A percentile compares a stretch with the other conserved stretches of the same genome.
Conservation (phyloP, 2,797 vertebrate species). For the Ammospiza maritima region DNA sequence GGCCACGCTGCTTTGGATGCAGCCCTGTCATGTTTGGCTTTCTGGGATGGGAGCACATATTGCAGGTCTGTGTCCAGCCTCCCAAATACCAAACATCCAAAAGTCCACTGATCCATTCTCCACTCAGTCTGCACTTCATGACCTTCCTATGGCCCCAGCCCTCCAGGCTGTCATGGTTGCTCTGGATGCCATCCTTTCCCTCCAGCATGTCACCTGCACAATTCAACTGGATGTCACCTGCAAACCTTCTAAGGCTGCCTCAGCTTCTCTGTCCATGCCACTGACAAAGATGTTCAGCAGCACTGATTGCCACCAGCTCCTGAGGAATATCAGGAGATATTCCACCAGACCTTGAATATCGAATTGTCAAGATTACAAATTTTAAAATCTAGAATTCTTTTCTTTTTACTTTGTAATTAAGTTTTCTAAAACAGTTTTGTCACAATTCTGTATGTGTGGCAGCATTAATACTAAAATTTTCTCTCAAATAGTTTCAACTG, state of each 20-base stretch:
- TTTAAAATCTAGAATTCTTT: background rate
- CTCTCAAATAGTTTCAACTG: background rate
- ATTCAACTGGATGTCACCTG: background rate
- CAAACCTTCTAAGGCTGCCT: background rate
- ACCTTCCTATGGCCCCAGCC: background rate
- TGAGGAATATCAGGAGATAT: background rate
- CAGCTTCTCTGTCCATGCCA: background rate
- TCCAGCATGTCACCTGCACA: background rate
- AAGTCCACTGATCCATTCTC: background rate
- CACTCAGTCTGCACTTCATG: background rate
- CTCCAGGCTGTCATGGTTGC: background rate
- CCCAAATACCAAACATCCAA: background rate
- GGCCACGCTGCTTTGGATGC: background rate
- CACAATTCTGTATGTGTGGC: background rate
- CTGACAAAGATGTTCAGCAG: background rate
- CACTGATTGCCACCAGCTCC: background rate
- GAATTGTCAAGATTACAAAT: background rate
- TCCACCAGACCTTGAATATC: background rate
- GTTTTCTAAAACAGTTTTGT: background rate
- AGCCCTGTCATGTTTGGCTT: too few species aligned
- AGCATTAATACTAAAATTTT: background rate
- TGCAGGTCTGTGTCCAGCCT: background rate
- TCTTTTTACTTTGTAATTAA: background rate
- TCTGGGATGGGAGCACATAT: background rate
- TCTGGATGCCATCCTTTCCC: background rate